Conservation (phyloP, 2,888 invertebrate species). For the Tubulanus polymorphus region DNA sequence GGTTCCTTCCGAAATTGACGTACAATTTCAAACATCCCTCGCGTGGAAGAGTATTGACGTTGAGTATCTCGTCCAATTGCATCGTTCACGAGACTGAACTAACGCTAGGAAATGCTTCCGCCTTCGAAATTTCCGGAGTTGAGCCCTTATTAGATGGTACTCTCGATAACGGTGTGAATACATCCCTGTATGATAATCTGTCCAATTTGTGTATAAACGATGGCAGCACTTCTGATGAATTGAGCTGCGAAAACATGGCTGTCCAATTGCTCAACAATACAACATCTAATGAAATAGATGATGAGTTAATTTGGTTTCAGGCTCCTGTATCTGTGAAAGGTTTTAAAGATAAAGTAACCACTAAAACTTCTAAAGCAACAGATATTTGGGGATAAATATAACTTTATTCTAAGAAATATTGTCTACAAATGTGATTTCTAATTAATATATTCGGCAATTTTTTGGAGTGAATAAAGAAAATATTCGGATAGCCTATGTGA, state of each 20-base stretch:
- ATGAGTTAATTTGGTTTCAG: slow-evolving; percentile 31
- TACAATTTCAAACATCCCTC: slow-evolving; percentile 22
- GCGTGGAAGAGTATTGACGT: slow-evolving; percentile 25
- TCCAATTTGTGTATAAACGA: background rate
- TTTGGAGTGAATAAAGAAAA: too few species aligned
- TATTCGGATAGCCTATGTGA: too few species aligned
- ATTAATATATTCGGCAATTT: too few species aligned
- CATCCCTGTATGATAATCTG: background rate
- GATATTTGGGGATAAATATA: background rate
- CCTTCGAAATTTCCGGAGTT: slow-evolving; percentile 34
- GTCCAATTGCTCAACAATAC: background rate
- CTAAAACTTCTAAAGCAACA: background rate
- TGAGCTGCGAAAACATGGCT: background rate
- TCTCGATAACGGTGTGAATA: background rate
- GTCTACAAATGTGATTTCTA: too few species aligned
- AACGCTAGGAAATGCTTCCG: slow-evolving; percentile 21
- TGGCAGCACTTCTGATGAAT: background rate
- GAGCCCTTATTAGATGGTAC: slow-evolving; percentile 25
- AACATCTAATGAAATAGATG: background rate
- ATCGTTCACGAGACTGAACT: slow-evolving; percentile 19
- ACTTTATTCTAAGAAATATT: too few species aligned
- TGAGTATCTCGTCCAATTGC: slow-evolving; percentile 21
- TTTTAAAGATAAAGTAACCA: slow-evolving; percentile 20
- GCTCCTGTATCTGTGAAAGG: slow-evolving; percentile 29
- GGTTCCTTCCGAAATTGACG: slow-evolving; percentile 31